Conservation (phyloP, 2,113 vertebrate species). For the Ciconia stormi region DNA sequence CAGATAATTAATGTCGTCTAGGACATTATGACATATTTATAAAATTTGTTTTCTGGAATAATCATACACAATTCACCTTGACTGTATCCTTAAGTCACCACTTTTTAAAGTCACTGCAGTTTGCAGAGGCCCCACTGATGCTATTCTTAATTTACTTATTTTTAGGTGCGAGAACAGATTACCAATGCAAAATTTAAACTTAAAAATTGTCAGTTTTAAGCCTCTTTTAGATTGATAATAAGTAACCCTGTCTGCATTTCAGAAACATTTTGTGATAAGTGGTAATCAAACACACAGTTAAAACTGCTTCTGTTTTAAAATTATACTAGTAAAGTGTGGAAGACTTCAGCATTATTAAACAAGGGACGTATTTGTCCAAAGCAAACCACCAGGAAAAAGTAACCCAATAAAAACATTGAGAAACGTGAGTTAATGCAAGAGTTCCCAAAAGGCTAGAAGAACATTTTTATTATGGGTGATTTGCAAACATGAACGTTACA, state of each 20-base stretch:
- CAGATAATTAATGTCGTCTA: neutral
- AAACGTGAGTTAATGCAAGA: neutral
- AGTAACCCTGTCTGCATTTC: neutral
- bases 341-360: neutral
- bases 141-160: slow-evolving; percentile 7
- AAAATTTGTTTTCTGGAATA: neutral
- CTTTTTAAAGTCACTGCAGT: neutral
- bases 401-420: neutral
- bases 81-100: neutral
- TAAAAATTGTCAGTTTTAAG: neutral
- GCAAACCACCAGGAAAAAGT: neutral
- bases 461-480: neutral
- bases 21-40: neutral
- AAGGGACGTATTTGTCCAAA: neutral
- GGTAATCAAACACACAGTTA: neutral
- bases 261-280: neutral
- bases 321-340: neutral
- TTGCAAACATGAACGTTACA: neutral
- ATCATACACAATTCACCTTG: slow-evolving; percentile 3
- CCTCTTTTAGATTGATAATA: neutral
- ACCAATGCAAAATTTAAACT: neutral
- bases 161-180: slow-evolving; percentile 17
- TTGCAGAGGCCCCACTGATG: neutral
- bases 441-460: neutral
- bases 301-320: neutral